Base-by-base conservation (phyloP, 1,140 invertebrate species). In the Polypedilum pembai region DNA sequence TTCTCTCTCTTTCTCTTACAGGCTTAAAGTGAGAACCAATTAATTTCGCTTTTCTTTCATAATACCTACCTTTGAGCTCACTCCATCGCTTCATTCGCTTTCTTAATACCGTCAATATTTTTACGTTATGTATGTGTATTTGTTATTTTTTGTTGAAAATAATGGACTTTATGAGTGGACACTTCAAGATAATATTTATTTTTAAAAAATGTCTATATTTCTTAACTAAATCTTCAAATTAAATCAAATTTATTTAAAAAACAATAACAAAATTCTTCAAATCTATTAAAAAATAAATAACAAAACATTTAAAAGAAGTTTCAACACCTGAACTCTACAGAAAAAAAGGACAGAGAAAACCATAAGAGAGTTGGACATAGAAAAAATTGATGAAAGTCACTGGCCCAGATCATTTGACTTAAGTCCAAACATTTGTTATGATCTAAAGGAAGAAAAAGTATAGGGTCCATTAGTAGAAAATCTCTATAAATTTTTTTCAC, bases 31-130 rank as follows among this genome's bases (percentile, higher is more conserved):
- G 8, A 18, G 20, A 69, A 21, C 65, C 65, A 69, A 69, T 69
- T 69, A 69, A 69, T 69, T 69, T 69, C 18, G 8, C 17, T 21
- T 15, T 8, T 20, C 65, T 18, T 69, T 10, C 20, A 18, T 18
- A 18, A 18, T 18, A 18, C 65, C 4, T 21, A n/a, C 8, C 65
- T 20, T 69, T 20, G 17, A 0, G n/a, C 65, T 69, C 20, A 15
- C 12, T 56, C 12, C 45, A 15, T 33, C 12, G 45, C 24, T 33
- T 56, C 12, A 56, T 12, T 56, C 45, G 45, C 12, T 56, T n/a
- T 56, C 12, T 56, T 69, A 69, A 69, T 69, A 69, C 65, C 17
- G 17, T 69, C 65, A 69, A 69, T 69, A 69, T 69, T 69, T 69
- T 69, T 18, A n/a, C 18, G 65, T 69, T 69, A 20, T 56, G n/a